phyloP scores from a whole-genome alignment of 2,797 vertebrate genomes.

The Fistularia tabacaria region DNA sequence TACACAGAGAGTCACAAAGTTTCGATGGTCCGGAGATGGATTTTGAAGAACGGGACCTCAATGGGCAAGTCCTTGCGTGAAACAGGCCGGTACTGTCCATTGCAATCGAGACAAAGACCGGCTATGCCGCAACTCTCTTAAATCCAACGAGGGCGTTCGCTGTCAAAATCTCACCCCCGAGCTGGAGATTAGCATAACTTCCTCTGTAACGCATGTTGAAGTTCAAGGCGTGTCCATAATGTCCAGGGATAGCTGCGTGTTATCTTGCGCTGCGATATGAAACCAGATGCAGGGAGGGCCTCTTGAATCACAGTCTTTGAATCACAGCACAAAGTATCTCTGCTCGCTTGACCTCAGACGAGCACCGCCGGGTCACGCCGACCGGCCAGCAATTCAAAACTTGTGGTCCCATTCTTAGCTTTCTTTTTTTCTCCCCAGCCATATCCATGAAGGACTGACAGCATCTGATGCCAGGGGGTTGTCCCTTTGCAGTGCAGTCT shows the following conservation, averaged over 20 bases:
- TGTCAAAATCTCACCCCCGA: slow-evolving; percentile 16
- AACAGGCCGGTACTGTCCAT: slow-evolving; percentile 6
- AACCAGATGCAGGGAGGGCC: slow-evolving; percentile 1
- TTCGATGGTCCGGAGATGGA: slow-evolving; percentile 12
- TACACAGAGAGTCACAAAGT: slow-evolving; percentile 15
- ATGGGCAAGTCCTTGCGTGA: slow-evolving; percentile 22
- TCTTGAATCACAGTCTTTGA: slow-evolving; percentile 20
- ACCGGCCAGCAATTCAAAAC: slow-evolving; percentile 5
- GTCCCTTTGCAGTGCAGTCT: slow-evolving; percentile 60
- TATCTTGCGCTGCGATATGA: no score
- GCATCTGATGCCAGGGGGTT: slow-evolving; percentile 48
- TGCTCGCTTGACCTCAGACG: background rate
- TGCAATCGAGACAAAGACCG: slow-evolving; percentile 8
- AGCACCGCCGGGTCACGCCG: no score
- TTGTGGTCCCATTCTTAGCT: slow-evolving; percentile 46
- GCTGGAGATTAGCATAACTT: slow-evolving; percentile 32
- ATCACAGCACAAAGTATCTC: slow-evolving; percentile 5
- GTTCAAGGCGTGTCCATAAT: slow-evolving; percentile 19
- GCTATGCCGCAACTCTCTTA: slow-evolving; percentile 3
- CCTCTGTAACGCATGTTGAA: slow-evolving; percentile 12
- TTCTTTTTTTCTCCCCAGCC: slow-evolving; percentile 30
- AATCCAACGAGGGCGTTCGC: slow-evolving; percentile 13
- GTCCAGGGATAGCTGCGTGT: slow-evolving; percentile 2
- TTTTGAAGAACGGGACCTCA: slow-evolving; percentile 1
- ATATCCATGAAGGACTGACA: slow-evolving; percentile 48